These are phyloP conservation scores for Drosophila teissieri DNA, from an alignment of 1,140 invertebrate species.

Conservation along the genomic window DNA sequence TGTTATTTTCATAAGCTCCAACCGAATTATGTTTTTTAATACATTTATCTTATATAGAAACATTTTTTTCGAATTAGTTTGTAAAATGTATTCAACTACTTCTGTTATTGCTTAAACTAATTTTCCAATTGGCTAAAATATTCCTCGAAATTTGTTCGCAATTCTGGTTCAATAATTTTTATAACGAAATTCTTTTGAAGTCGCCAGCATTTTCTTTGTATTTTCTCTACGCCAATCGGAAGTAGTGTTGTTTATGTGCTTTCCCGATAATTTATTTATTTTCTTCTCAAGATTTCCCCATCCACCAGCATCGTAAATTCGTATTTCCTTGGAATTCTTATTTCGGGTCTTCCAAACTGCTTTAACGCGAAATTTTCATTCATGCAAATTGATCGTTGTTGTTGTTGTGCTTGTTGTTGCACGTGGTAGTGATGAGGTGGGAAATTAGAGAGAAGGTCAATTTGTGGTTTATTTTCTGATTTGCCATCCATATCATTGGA, in stretches of 20 bases:
- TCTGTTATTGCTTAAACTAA: neutral
- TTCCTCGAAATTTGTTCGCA: neutral
- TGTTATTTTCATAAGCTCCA: no score
- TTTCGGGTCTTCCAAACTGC: slow-evolving; percentile 20
- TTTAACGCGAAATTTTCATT: slow-evolving; percentile 54
- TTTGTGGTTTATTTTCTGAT: slow-evolving; percentile 30
- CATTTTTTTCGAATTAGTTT: no score
- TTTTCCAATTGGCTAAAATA: neutral
- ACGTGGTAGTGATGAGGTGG: neutral
- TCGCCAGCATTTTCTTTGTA: neutral
- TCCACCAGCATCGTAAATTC: slow-evolving; percentile 15
- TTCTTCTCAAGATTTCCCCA: slow-evolving; percentile 8
- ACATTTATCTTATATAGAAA: neutral
- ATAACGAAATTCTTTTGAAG: slow-evolving; percentile 7
- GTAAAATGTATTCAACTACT: neutral
- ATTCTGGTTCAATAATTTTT: neutral
- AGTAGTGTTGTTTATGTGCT: slow-evolving; percentile 30
- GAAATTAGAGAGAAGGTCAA: slow-evolving; percentile 6
- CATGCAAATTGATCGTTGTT: slow-evolving; percentile 19
- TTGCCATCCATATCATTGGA: slow-evolving; percentile 4
- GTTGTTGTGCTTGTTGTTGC: neutral
- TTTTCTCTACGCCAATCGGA: slow-evolving; percentile 32
- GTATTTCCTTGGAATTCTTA: slow-evolving; percentile 26
- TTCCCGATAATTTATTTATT: slow-evolving; percentile 39
- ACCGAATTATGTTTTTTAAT: no score